A percentile compares a stretch with the other conserved stretches of the same genome.
These are phyloP conservation scores for Stenodema calcarata DNA, from an alignment of 2,888 invertebrate species.

Conservation along the genomic window DNA sequence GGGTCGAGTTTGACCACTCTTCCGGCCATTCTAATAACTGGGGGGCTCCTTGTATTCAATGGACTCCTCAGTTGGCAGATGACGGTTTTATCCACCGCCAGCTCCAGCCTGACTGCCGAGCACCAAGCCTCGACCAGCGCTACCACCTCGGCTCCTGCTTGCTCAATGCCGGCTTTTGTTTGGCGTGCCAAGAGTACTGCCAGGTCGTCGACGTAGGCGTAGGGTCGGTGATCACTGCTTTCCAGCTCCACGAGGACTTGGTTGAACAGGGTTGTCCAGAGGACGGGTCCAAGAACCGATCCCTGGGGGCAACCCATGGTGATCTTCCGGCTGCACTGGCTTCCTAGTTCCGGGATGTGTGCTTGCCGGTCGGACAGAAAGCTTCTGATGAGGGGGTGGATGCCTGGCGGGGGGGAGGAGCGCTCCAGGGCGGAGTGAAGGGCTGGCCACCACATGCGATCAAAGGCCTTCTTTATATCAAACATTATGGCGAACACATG, in stretches of 20 bases:
- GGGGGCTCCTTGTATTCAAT: too few species aligned
- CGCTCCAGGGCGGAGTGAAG: background rate
- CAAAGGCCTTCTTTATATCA: conserved; percentile 7
- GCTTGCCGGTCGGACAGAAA: too few species aligned
- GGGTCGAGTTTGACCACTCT: too few species aligned
- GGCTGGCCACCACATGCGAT: background rate
- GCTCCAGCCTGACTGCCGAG: background rate
- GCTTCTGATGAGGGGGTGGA: too few species aligned
- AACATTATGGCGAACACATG: background rate
- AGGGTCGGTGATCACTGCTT: background rate
- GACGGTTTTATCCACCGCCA: background rate
- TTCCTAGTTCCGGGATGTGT: too few species aligned
- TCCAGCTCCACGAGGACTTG: background rate
- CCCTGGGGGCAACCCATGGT: conserved; percentile 19
- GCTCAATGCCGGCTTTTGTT: too few species aligned
- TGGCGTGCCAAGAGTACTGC: background rate
- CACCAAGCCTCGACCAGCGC: background rate
- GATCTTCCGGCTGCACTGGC: background rate
- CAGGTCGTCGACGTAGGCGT: conserved; percentile 36
- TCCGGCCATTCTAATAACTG: too few species aligned
- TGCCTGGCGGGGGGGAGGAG: background rate
- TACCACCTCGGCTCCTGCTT: background rate
- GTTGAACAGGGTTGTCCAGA: conserved; percentile 14
- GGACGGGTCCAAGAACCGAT: conserved; percentile 2
- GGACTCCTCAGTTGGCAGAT: too few species aligned